Evolutionary conservation across 37 sponge, comb jelly and placozoan genomes (phyloP).

Genomic region (Geodia barretti): DNA sequence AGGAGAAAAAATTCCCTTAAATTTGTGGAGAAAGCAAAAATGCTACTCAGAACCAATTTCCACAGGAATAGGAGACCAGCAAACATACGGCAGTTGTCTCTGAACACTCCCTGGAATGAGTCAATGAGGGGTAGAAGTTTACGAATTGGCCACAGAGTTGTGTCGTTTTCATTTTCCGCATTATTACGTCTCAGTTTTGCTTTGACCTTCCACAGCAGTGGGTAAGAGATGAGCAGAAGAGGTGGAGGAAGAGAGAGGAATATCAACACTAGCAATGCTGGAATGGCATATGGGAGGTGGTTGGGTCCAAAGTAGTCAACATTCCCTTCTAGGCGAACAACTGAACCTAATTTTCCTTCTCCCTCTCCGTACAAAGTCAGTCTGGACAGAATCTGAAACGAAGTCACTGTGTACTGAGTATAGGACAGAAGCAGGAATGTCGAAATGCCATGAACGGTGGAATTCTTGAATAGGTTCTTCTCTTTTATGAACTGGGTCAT

Average conservation of each 20-base stretch:
- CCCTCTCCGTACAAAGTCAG: not conserved
- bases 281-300: not conserved
- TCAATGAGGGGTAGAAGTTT: slow-evolving; percentile 9
- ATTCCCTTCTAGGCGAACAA: not conserved
- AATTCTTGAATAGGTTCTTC: not conserved
- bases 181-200: not conserved
- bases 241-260: not conserved
- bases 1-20: not conserved
- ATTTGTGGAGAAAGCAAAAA: not conserved
- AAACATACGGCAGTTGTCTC: not conserved
- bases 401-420: not conserved
- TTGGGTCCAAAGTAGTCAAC: not conserved
- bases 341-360: not conserved
- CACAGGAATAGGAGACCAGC: not conserved
- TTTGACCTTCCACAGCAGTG: not conserved
- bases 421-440: not conserved
- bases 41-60: not conserved
- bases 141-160: not conserved
- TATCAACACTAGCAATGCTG: not conserved
- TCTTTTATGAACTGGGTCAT: not conserved
- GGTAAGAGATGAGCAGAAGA: not conserved
- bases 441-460: not conserved
- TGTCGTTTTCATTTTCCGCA: not conserved
- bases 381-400: not conserved
- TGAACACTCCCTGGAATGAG: not conserved